Conservation (phyloP, 2,888 invertebrate species). For the Aporophyla lueneburgensis region DNA sequence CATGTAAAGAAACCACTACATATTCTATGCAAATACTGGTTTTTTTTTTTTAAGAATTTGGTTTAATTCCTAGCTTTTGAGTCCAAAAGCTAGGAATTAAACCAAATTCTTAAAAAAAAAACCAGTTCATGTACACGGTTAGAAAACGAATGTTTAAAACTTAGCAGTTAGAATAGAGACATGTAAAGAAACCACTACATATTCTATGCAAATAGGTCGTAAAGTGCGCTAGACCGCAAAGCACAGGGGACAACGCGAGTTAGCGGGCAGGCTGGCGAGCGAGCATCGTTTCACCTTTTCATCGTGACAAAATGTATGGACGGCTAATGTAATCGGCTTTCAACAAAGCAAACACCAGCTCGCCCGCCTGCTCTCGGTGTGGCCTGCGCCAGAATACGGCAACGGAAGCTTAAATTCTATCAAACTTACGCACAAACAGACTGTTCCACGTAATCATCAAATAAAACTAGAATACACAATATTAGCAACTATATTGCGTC, state of each 20-base stretch:
- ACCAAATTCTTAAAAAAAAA: not conserved
- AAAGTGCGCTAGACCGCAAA: not conserved
- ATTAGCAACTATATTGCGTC: not conserved
- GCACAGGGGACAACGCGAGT: no score
- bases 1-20: not conserved
- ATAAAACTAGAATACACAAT: slow-evolving; percentile 6
- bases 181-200: not conserved
- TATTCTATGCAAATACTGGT: slow-evolving; percentile 3
- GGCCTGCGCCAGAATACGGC: no score
- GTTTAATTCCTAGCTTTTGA: no score
- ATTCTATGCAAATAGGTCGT: not conserved
- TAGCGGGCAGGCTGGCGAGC: no score
- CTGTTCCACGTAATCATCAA: not conserved
- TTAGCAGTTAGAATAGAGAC: slow-evolving; percentile 1
- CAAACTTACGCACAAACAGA: not conserved
- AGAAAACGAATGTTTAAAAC: not conserved
- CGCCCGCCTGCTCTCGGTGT: no score
- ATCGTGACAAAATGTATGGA: no score
- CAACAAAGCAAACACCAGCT: no score
- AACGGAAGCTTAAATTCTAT: not conserved
- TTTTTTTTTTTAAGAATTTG: no score
- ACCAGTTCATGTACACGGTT: not conserved
- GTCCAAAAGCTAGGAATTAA: not conserved
- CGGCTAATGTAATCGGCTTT: no score
- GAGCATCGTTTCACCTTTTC: no score